Evolutionary conservation across 2,888 invertebrate species (phyloP).

Genomic region (Meteorus colon): DNA sequence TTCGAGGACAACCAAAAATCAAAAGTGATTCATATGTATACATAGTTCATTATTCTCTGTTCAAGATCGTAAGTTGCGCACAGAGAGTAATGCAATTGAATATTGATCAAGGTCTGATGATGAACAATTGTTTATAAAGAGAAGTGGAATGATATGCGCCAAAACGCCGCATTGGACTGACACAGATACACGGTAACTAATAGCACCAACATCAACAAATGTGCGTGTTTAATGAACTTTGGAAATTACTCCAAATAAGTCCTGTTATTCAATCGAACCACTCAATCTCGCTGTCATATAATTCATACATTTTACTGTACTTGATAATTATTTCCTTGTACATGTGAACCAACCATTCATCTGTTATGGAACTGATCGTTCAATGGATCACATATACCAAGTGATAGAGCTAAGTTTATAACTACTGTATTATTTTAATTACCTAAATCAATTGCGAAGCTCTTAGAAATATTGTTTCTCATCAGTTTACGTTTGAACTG

Average conservation of each 20-base stretch:
- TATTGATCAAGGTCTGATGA: constrained; percentile 8
- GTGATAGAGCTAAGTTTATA: not conserved
- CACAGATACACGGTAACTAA: constrained; percentile 35
- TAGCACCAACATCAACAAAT: constrained; percentile 16
- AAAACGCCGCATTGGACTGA: constrained; percentile 37
- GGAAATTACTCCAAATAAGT: constrained; percentile 2
- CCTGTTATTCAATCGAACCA: not conserved
- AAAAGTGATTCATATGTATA: constrained; percentile 38
- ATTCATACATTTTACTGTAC: not conserved
- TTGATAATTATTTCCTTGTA: not conserved
- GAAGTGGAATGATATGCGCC: not conserved
- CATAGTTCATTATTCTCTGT: not conserved
- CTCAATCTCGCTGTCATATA: not conserved
- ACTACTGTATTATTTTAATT: not conserved
- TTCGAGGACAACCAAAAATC: constrained; percentile 38
- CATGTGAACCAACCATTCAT: not conserved
- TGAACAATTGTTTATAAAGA: not conserved
- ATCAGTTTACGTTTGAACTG: constrained; percentile 6
- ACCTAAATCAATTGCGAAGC: constrained; percentile 7
- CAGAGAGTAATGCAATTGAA: constrained; percentile 6
- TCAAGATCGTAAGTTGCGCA: constrained; percentile 21
- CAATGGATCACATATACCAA: not conserved
- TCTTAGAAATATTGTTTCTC: not conserved
- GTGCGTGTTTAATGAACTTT: not conserved
- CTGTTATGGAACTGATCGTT: not conserved